Base-by-base conservation (phyloP, 2,113 vertebrate genomes). In the Thomomys bottae region DNA sequence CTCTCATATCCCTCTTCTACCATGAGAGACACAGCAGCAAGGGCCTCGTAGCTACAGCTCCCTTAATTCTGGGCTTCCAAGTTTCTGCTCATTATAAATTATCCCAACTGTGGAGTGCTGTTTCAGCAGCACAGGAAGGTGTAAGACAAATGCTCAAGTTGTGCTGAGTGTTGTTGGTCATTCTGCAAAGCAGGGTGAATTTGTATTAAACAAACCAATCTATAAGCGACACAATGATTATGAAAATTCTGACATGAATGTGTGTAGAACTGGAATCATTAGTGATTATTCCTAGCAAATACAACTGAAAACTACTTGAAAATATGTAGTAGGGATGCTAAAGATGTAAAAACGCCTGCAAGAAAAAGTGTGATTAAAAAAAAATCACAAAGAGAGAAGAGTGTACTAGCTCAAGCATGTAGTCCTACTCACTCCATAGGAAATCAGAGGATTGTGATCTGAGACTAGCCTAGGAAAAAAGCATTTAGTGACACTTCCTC, bases 301-400 rank as follows among this genome's bases (percentile, higher is more conserved):
- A 70, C 2, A 61, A 76, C 32, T 86, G 63, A 64, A 34, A 77
- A 80, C 40, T 89, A 81, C 86, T 85, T 89, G 61, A 54, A 11
- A 42, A 59, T n/a, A 34, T 54, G 14, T 54, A 18, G 49, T 57
- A 28, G 14, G 57, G 75, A 81, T 71, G 34, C 75, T 40, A 76
- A 89, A 90, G 21, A 82, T 45, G 20, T 77, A 17, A 86, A 92
- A 64, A 24, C 71, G 34, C n/a, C 67, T 86, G 68, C 11, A 67
- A 83, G 66, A 59, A 83, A 78, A 66, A 21, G 28, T 66, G 26
- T 71, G 34, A 81, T 71, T 86, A 57, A 92, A 89, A 86, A 42
- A n/a, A 66, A 26, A n/a, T n/a, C 0, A 59, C 28, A 49, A 54
- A 17, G 49, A 54, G 17, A 54, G 49, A 17, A 54, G 49, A 20